These are phyloP conservation scores for Athalia rosae DNA, from an alignment of 2,888 invertebrate genomes.

Conservation along the genomic window DNA sequence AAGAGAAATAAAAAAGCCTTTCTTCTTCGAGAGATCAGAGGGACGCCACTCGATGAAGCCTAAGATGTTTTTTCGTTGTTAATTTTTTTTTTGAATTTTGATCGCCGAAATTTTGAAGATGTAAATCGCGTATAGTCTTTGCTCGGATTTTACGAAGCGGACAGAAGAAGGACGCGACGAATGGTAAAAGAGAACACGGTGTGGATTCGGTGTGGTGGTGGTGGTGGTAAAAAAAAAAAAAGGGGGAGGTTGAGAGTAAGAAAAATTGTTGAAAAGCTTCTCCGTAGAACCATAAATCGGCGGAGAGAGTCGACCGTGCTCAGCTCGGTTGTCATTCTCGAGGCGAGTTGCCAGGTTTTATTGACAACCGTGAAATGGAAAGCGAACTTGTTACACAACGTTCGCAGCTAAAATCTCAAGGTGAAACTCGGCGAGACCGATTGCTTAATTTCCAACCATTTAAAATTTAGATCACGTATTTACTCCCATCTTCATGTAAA, in stretches of 20 bases:
- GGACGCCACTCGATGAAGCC: slow-evolving; percentile 37
- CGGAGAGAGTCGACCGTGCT: too few species aligned
- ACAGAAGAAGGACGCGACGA: too few species aligned
- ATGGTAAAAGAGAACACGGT: not conserved
- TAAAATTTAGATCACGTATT: slow-evolving; percentile 36
- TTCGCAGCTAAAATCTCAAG: not conserved
- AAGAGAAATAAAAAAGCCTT: not conserved
- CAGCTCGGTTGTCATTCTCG: slow-evolving; percentile 24
- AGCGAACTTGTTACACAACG: slow-evolving; percentile 9
- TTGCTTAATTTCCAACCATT: slow-evolving; percentile 35
- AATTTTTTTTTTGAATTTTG: too few species aligned
- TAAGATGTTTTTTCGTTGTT: not conserved
- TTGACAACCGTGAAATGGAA: slow-evolving; percentile 33
- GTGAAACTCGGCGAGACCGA: not conserved
- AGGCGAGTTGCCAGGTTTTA: slow-evolving; percentile 14
- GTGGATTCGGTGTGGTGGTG: not conserved
- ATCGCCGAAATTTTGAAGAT: too few species aligned
- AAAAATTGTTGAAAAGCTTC: slow-evolving; percentile 31
- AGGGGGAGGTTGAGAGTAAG: slow-evolving; percentile 1
- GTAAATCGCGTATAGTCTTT: too few species aligned
- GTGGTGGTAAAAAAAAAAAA: not conserved
- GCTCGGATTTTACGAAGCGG: too few species aligned
- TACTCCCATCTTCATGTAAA: slow-evolving; percentile 2
- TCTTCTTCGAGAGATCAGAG: slow-evolving; percentile 18
- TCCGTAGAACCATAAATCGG: slow-evolving; percentile 28